Evolutionary conservation across 2,888 invertebrate genomes (phyloP).

Genomic region (Epicampocera succincta): DNA sequence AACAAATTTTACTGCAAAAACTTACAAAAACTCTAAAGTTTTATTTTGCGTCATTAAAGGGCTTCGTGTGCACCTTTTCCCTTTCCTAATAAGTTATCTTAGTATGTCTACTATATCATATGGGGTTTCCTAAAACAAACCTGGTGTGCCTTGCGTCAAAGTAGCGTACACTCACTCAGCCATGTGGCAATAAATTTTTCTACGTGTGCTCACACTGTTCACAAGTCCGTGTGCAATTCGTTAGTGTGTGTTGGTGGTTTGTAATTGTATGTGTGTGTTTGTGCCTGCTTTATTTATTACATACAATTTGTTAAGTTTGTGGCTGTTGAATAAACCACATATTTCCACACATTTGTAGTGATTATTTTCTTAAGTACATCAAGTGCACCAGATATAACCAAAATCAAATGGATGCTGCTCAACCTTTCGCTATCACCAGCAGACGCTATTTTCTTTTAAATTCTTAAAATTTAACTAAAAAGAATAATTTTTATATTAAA

Average conservation of each 20-base stretch:
- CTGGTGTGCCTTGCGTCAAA: too few species aligned
- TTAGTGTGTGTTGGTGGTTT: neutral
- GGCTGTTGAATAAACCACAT: conserved; percentile 59
- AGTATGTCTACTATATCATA: too few species aligned
- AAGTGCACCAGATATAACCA: conserved; percentile 32
- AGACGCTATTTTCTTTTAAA: neutral
- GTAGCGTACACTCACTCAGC: too few species aligned
- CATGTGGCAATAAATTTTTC: too few species aligned
- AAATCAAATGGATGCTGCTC: conserved; percentile 36
- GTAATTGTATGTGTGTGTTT: neutral
- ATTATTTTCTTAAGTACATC: conserved; percentile 61
- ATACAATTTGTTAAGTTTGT: conserved; percentile 64
- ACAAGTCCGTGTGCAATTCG: neutral
- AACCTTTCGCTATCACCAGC: conserved; percentile 5
- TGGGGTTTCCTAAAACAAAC: too few species aligned
- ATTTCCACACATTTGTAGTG: conserved; percentile 65
- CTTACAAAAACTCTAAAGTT: too few species aligned
- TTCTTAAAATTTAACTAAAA: neutral
- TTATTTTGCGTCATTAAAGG: too few species aligned
- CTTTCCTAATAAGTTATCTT: too few species aligned
- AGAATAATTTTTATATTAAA: conserved; percentile 3
- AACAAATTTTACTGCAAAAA: too few species aligned
- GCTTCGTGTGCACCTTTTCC: too few species aligned
- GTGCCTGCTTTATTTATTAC: conserved; percentile 25
- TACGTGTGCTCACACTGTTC: neutral